Percentiles rank a stretch among this genome's conserved stretches.
phyloP scores from a whole-genome alignment of 2,797 vertebrate species.

The Mormyrus proboscirostris region DNA sequence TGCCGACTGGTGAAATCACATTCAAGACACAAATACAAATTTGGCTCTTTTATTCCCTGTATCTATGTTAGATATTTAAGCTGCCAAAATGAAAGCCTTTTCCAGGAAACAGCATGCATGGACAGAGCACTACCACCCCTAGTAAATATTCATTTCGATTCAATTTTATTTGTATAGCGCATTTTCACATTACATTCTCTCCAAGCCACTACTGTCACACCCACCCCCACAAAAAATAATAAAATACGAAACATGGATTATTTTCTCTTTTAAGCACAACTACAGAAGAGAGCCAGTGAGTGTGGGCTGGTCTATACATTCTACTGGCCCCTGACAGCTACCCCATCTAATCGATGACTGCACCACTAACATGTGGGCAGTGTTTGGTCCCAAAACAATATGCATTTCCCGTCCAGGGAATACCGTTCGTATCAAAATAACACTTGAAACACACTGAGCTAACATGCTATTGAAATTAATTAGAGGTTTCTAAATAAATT shows the following conservation, averaged over 20 bases:
- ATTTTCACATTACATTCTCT: background rate
- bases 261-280: background rate
- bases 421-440: background rate
- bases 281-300: background rate
- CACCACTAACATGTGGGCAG: background rate
- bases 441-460: background rate
- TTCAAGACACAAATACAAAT: background rate
- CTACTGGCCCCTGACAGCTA: background rate
- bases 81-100: background rate
- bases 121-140: background rate
- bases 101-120: background rate
- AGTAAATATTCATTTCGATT: background rate
- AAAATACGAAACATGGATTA: background rate
- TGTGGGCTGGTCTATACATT: background rate
- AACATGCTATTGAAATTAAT: background rate
- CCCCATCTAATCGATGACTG: background rate
- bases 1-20: background rate
- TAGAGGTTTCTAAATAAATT: background rate
- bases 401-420: background rate
- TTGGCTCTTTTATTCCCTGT: background rate
- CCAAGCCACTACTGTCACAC: background rate
- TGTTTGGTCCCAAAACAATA: background rate
- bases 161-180: background rate
- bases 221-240: background rate
- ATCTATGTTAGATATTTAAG: background rate